These are phyloP conservation scores for Cygnus atratus DNA, from an alignment of 2,113 vertebrate species.

Conservation along the genomic window DNA sequence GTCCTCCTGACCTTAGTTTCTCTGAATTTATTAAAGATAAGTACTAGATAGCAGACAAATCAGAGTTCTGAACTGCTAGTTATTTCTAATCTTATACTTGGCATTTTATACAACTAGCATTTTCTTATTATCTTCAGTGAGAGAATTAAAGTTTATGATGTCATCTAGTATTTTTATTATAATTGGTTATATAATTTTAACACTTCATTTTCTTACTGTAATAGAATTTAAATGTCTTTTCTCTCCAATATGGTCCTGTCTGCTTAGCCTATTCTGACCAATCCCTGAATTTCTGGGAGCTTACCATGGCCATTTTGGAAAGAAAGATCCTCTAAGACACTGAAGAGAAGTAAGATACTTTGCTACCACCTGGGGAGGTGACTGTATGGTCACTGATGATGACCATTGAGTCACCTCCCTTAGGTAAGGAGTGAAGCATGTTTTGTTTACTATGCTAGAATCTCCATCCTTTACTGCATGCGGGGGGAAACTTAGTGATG, in stretches of 20 bases:
- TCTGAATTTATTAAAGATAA: background rate
- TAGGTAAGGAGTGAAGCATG: conserved; percentile 44
- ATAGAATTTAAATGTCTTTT: background rate
- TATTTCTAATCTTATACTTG: background rate
- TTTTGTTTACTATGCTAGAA: conserved; percentile 42
- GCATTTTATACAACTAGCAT: background rate
- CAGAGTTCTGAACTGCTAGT: background rate
- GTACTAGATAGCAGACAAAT: background rate
- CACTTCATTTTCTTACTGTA: background rate
- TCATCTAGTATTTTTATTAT: background rate
- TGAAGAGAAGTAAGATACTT: conserved; percentile 38
- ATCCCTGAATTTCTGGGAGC: background rate
- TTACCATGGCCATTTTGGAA: background rate
- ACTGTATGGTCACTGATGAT: conserved; percentile 35
- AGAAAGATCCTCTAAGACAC: background rate
- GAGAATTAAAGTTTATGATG: background rate
- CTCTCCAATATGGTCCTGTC: background rate
- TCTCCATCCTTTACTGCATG: no score
- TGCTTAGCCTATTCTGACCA: background rate
- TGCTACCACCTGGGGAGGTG: conserved; percentile 34
- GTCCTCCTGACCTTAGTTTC: background rate
- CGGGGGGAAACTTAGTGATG: no score
- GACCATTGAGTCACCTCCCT: conserved; percentile 58
- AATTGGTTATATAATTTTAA: background rate
- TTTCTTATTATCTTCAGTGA: background rate